phyloP scores from a whole-genome alignment of 2,113 vertebrate species.

The Albula goreensis region DNA sequence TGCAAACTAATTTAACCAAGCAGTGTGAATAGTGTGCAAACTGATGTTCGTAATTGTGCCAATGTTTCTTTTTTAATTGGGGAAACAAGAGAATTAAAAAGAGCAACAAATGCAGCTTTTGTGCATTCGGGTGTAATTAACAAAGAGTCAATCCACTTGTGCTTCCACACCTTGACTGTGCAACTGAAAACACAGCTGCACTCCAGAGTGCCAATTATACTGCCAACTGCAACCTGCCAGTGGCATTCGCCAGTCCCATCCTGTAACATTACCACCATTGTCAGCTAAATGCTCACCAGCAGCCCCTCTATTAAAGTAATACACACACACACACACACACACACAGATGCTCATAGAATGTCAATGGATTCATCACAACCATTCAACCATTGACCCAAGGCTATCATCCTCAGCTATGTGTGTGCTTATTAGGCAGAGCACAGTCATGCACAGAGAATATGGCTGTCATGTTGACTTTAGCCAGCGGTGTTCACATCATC shows the following conservation, averaged over 20 bases:
- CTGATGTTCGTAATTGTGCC: conserved; percentile 60
- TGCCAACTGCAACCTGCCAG: conserved; percentile 59
- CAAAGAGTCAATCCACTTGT: conserved; percentile 60
- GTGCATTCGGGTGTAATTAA: conserved; percentile 70
- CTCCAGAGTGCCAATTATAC: conserved; percentile 62
- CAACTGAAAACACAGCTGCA: conserved; percentile 58
- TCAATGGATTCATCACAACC: no score
- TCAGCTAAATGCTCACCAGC: neutral
- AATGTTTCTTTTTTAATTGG: conserved; percentile 55
- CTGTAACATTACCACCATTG: neutral
- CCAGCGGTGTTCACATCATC: no score
- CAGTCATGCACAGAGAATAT: neutral
- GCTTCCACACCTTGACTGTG: conserved; percentile 63
- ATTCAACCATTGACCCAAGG: no score
- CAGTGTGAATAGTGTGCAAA: conserved; percentile 72
- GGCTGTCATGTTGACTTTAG: no score
- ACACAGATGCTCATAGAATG: neutral
- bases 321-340: neutral
- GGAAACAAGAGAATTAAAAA: conserved; percentile 40
- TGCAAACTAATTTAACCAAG: conserved; percentile 15
- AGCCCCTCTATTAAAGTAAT: neutral
- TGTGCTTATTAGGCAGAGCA: neutral
- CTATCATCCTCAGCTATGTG: no score
- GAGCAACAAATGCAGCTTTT: conserved; percentile 58
- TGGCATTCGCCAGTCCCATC: neutral